A percentile compares a stretch with the other conserved stretches of the same genome.
Evolutionary conservation across 2,113 vertebrate genomes (phyloP).

Genomic region (Menidia beryllina): DNA sequence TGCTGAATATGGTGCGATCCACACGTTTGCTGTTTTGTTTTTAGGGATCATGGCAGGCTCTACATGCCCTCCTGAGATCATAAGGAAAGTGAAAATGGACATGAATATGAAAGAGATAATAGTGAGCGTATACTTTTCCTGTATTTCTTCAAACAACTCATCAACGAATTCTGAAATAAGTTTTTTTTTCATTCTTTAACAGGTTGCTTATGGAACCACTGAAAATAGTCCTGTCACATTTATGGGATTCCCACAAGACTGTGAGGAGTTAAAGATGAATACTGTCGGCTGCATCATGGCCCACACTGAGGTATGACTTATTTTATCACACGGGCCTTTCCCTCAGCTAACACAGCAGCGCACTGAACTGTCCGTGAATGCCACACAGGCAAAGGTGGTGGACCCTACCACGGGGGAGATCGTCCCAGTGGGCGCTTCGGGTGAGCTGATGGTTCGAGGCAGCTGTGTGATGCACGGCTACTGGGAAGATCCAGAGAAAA

Average conservation of each 20-base stretch:
- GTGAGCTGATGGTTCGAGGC: constrained; percentile 91
- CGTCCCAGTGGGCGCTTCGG: constrained; percentile 82
- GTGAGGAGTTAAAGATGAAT: constrained; percentile 75
- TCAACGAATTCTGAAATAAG: background rate
- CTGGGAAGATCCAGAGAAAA: constrained; percentile 88
- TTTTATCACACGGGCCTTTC: background rate
- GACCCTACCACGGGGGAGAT: constrained; percentile 76
- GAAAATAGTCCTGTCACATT: constrained; percentile 96
- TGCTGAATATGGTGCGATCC: background rate
- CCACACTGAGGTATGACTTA: constrained; percentile 89
- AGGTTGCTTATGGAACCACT: constrained; percentile 92
- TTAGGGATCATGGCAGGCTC: constrained; percentile 89
- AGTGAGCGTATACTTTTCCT: constrained; percentile 77
- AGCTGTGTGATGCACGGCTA: constrained; percentile 94
- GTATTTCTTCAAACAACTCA: background rate
- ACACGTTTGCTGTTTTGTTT: constrained; percentile 34
- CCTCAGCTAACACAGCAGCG: background rate
- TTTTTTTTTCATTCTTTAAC: background rate
- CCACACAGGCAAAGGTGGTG: constrained; percentile 88
- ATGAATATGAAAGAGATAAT: constrained; percentile 84
- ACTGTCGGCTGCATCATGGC: constrained; percentile 86
- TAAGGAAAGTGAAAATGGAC: constrained; percentile 78
- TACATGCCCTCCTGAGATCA: constrained; percentile 85
- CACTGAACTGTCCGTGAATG: background rate
- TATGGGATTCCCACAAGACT: constrained; percentile 84